Conservation (phyloP, 2,113 vertebrate genomes). For the Scomber colias region DNA sequence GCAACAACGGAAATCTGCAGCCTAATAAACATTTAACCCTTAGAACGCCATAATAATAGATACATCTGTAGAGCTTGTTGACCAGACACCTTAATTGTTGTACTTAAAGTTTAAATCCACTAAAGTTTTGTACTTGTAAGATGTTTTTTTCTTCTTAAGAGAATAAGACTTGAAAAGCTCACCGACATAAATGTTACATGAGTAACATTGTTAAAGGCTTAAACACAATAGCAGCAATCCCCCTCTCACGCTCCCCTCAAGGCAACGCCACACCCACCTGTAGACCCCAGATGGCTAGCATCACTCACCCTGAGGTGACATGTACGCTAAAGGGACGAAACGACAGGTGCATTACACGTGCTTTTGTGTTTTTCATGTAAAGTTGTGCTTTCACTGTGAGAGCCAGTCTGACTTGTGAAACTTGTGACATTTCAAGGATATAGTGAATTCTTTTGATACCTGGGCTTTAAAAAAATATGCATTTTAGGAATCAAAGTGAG, state of each 20-base stretch:
- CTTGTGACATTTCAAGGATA: not conserved
- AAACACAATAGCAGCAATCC: slow-evolving; percentile 16
- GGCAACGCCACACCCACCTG: slow-evolving; percentile 14
- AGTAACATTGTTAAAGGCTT: not conserved
- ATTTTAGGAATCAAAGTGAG: no score
- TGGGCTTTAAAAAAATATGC: not conserved
- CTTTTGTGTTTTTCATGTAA: no score
- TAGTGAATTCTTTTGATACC: not conserved
- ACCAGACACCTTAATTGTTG: no score
- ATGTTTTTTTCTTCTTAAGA: no score
- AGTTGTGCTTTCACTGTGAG: not conserved
- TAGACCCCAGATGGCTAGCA: slow-evolving; percentile 49
- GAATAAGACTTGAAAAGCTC: not conserved
- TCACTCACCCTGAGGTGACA: slow-evolving; percentile 58
- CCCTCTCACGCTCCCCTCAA: not conserved
- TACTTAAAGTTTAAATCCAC: no score
- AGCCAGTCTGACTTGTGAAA: no score
- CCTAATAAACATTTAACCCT: no score
- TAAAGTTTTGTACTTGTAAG: no score
- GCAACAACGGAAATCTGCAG: no score
- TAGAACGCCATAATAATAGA: no score
- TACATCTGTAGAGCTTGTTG: no score
- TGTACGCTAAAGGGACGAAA: not conserved
- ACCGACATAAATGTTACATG: slow-evolving; percentile 10
- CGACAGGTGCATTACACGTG: slow-evolving; percentile 29